Conservation (phyloP, 2,888 invertebrate species). For the Plemyria rubiginata region DNA sequence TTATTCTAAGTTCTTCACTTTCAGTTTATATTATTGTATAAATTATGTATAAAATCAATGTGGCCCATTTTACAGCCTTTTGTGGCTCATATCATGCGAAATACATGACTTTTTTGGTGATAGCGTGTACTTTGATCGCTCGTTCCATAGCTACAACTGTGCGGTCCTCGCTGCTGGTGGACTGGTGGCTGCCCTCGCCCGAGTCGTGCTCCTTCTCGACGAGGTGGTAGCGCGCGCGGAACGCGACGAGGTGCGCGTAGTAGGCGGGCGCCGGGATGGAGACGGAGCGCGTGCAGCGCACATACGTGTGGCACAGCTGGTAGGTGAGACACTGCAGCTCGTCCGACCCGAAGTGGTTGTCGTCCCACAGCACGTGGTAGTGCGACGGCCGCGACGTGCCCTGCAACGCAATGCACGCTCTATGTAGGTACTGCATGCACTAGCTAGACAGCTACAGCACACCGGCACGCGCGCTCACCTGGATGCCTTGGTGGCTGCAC, state of each 20-base stretch:
- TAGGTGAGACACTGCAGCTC: conserved; percentile 99
- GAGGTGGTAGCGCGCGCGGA: conserved; percentile 98
- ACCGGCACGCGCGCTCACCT: conserved; percentile 85
- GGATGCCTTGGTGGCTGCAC: conserved; percentile 98
- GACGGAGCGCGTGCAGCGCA: conserved; percentile 99
- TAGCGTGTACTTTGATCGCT: conserved; percentile 99
- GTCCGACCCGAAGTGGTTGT: conserved; percentile 99
- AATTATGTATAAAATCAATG: conserved; percentile 19
- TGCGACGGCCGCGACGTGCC: conserved; percentile 99
- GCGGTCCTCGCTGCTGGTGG: conserved; percentile 98
- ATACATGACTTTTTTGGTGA: conserved; percentile 99
- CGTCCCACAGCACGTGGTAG: conserved; percentile 99
- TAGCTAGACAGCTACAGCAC: background rate
- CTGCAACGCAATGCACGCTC: conserved; percentile 78
- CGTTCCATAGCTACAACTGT: conserved; percentile 99
- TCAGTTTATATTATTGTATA: conserved; percentile 24
- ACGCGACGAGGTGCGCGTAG: conserved; percentile 99
- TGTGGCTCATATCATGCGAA: conserved; percentile 89
- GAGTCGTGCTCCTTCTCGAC: conserved; percentile 99
- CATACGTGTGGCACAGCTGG: conserved; percentile 99
- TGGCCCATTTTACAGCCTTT: conserved; percentile 23
- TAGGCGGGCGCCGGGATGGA: conserved; percentile 99
- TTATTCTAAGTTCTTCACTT: conserved; percentile 21
- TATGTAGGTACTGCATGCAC: no score
- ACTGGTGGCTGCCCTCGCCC: conserved; percentile 99